A percentile compares a stretch with the other conserved stretches of the same genome.
Conservation (phyloP, 2,113 vertebrate species). For the Cyrtonyx montezumae region DNA sequence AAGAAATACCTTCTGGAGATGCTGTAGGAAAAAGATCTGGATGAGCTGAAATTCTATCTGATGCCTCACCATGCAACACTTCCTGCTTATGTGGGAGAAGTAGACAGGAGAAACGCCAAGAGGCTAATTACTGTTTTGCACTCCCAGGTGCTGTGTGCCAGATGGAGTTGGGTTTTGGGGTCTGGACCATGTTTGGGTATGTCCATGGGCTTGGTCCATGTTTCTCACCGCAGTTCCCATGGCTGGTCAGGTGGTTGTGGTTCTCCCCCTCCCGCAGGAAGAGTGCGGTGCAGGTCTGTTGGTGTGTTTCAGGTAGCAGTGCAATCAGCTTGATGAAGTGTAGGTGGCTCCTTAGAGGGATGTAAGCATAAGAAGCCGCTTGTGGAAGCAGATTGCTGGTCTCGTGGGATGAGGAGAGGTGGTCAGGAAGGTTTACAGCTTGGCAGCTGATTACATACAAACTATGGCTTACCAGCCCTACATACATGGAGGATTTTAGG, state of each 20-base stretch:
- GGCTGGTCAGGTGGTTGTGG: fast-evolving
- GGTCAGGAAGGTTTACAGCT: neutral
- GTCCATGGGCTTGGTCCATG: fast-evolving
- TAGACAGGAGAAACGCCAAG: neutral
- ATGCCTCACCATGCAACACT: neutral
- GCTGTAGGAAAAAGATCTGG: neutral
- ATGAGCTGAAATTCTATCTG: neutral
- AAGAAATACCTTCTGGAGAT: neutral
- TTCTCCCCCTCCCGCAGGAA: neutral
- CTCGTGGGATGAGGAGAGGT: neutral
- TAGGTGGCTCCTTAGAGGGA: neutral
- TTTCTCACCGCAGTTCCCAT: neutral
- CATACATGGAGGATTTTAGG: neutral
- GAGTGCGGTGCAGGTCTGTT: fast-evolving
- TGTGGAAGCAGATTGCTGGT: neutral
- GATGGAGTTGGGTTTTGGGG: neutral
- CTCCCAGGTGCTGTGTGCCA: neutral
- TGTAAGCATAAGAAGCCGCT: neutral
- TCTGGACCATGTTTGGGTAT: neutral
- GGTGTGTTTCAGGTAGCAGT: neutral
- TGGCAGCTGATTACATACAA: neutral
- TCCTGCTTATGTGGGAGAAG: neutral
- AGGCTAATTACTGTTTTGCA: neutral
- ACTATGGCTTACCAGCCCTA: neutral
- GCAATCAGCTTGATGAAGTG: neutral